These are phyloP conservation scores for Drosophila cyrtoloma DNA, from an alignment of 2,888 invertebrate genomes.

Conservation along the genomic window DNA sequence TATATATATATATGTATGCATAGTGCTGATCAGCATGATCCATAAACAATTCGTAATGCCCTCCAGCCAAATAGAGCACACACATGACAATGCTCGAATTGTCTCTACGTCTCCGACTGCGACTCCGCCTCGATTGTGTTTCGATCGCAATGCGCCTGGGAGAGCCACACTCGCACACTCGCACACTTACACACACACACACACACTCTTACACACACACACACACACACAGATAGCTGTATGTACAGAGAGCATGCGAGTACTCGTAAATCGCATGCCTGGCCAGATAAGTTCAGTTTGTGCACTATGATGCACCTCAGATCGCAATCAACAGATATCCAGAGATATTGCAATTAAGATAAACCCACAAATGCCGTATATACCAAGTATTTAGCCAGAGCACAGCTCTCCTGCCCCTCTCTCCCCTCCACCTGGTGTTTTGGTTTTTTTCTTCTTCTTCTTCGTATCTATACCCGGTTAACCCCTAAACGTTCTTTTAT, in stretches of 20 bases:
- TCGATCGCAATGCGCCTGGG: slow-evolving; percentile 60
- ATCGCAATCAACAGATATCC: slow-evolving; percentile 74
- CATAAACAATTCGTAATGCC: not conserved
- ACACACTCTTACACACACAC: slow-evolving; percentile 4
- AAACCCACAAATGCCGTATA: slow-evolving; percentile 63
- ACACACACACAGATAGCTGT: not conserved
- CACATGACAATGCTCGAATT: slow-evolving; percentile 64
- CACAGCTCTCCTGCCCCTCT: not conserved
- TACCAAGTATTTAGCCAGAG: slow-evolving; percentile 50
- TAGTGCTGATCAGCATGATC: not conserved
- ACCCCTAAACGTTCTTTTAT: slow-evolving; percentile 51
- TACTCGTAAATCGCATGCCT: slow-evolving; percentile 52
- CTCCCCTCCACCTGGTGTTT: not conserved
- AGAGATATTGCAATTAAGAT: slow-evolving; percentile 79
- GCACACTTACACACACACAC: slow-evolving; percentile 1
- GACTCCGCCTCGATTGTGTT: slow-evolving; percentile 61
- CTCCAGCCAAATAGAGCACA: slow-evolving; percentile 29
- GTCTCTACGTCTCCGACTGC: slow-evolving; percentile 48
- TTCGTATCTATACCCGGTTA: slow-evolving; percentile 14
- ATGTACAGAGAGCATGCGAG: not conserved
- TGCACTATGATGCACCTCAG: slow-evolving; percentile 73
- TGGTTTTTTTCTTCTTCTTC: not conserved
- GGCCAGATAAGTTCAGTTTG: slow-evolving; percentile 71
- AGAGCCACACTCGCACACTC: slow-evolving; percentile 45
- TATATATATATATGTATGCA: not conserved